phyloP scores from a whole-genome alignment of 2,113 vertebrate species.

The Pyxicephalus adspersus region DNA sequence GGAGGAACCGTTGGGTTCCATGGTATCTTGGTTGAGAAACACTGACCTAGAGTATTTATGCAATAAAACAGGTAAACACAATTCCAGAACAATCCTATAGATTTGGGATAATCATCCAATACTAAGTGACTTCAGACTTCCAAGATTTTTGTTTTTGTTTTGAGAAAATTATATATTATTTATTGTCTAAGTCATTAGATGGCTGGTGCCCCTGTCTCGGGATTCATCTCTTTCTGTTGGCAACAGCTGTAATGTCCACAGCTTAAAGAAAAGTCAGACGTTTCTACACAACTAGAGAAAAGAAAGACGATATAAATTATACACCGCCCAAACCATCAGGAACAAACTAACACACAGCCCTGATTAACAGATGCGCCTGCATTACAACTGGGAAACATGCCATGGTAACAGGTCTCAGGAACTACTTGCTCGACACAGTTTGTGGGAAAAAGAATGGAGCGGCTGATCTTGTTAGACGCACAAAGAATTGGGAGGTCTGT shows the following conservation, averaged over 20 bases:
- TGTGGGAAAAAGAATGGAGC: slow-evolving; percentile 13
- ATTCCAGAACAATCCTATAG: too few relatives aligned
- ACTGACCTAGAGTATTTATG: too few relatives aligned
- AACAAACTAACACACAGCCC: background rate
- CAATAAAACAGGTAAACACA: too few relatives aligned
- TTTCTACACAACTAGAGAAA: background rate
- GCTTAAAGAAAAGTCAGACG: background rate
- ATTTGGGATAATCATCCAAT: too few relatives aligned
- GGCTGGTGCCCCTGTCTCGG: too few relatives aligned
- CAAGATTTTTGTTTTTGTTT: too few relatives aligned
- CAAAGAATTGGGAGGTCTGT: slow-evolving; percentile 32
- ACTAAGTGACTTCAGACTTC: too few relatives aligned
- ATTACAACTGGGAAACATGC: slow-evolving; percentile 12
- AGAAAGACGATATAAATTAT: background rate
- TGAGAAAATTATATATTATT: too few relatives aligned
- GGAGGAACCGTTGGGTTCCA: too few relatives aligned
- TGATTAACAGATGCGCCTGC: slow-evolving; percentile 32
- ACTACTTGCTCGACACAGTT: slow-evolving; percentile 7
- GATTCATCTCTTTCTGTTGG: too few relatives aligned
- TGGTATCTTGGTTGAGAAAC: too few relatives aligned
- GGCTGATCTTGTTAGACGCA: slow-evolving; percentile 35
- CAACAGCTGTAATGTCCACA: background rate
- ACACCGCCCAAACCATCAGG: background rate
- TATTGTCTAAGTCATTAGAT: too few relatives aligned
- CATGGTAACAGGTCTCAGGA: slow-evolving; percentile 43